A percentile compares a stretch with the other conserved stretches of the same genome.
Evolutionary conservation across 2,797 vertebrate species (phyloP).

Genomic region (Platyrinchus mystaceus): DNA sequence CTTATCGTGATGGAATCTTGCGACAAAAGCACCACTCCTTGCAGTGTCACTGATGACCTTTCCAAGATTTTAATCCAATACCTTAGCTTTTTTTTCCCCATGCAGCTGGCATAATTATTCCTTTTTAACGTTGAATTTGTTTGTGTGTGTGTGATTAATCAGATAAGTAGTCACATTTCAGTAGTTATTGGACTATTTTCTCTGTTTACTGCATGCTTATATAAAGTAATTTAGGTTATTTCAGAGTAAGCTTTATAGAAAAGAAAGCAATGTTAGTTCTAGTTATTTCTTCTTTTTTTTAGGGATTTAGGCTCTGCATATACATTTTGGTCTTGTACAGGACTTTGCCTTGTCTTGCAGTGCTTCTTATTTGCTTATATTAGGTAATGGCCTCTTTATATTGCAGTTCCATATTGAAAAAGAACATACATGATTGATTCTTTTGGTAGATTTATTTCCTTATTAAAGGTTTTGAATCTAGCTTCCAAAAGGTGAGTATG

Average conservation of each 20-base stretch:
- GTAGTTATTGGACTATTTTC: neutral
- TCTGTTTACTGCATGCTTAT: neutral
- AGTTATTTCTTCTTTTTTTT: neutral
- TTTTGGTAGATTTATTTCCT: neutral
- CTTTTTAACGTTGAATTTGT: neutral
- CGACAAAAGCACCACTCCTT: neutral
- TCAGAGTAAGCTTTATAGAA: neutral
- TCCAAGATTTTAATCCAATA: neutral
- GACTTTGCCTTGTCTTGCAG: neutral
- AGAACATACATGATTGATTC: neutral
- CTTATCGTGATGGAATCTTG: neutral
- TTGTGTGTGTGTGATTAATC: neutral
- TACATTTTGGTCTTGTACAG: neutral
- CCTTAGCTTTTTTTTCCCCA: neutral
- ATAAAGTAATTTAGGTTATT: neutral
- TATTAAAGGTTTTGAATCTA: neutral
- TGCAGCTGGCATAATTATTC: neutral
- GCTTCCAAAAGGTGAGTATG: neutral
- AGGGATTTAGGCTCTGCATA: neutral
- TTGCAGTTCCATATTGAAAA: neutral
- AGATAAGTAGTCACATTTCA: neutral
- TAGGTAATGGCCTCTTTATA: neutral
- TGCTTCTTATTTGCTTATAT: neutral
- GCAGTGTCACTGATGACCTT: neutral
- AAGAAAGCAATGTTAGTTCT: neutral